A percentile compares a stretch with the other conserved stretches of the same genome.
phyloP scores from a whole-genome alignment of 1,140 invertebrate genomes.

The Drosophila willistoni region DNA sequence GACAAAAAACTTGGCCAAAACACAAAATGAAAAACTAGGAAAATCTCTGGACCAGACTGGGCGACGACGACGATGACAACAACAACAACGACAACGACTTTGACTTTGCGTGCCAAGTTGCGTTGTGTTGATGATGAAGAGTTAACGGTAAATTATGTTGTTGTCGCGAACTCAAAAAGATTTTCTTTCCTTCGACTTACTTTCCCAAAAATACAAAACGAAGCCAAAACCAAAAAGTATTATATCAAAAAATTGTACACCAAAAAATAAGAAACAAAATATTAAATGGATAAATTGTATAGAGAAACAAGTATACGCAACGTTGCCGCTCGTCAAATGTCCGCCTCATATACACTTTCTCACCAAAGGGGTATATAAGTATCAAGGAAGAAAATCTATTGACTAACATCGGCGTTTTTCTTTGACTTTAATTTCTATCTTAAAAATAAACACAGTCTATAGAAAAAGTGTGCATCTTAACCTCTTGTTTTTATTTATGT shows the following conservation, averaged over 20 bases:
- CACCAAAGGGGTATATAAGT: not conserved
- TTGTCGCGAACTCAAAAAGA: constrained; percentile 48
- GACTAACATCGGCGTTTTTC: no score
- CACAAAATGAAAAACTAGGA: constrained; percentile 27
- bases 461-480: no score
- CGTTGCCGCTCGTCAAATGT: constrained; percentile 58
- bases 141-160: constrained; percentile 76
- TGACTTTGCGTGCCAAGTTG: constrained; percentile 60
- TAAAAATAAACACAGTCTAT: no score
- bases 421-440: no score
- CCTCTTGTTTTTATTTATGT: no score
- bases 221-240: constrained; percentile 33
- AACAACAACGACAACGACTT: constrained; percentile 18
- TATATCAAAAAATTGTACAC: constrained; percentile 52
- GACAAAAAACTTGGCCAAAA: constrained; percentile 21
- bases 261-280: not conserved
- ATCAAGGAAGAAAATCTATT: no score
- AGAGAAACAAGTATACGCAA: constrained; percentile 64
- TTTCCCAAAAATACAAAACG: constrained; percentile 58
- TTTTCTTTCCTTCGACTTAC: constrained; percentile 51
- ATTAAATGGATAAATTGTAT: constrained; percentile 43
- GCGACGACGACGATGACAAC: constrained; percentile 20
- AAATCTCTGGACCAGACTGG: constrained; percentile 29
- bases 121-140: constrained; percentile 60
- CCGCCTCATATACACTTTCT: constrained; percentile 10